phyloP scores from a whole-genome alignment of 2,888 invertebrate species.

The Leucania comma region DNA sequence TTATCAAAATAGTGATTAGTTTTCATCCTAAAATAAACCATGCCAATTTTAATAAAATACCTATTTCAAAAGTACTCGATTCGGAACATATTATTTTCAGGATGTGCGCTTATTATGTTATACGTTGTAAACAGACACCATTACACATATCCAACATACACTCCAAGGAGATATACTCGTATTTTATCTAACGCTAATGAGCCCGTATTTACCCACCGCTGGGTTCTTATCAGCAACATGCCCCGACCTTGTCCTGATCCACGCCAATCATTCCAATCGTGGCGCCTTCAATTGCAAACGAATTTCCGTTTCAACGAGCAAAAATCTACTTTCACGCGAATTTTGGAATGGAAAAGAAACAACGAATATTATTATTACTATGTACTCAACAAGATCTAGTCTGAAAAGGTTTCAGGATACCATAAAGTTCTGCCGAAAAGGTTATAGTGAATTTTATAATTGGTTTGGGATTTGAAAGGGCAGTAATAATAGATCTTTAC shows the following conservation, averaged over 20 bases:
- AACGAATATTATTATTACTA: constrained; percentile 9
- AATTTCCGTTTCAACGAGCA: constrained; percentile 35
- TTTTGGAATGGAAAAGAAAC: constrained; percentile 11
- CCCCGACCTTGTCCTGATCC: constrained; percentile 44
- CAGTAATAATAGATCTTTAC: constrained; percentile 30
- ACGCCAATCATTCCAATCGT: constrained; percentile 53
- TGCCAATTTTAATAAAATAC: too few relatives aligned
- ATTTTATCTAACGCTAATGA: constrained; percentile 52
- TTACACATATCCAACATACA: constrained; percentile 5
- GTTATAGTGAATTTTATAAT: constrained; percentile 28
- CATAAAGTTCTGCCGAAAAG: neutral
- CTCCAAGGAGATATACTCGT: constrained; percentile 25
- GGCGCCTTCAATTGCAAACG: constrained; percentile 43
- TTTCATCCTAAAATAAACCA: too few relatives aligned
- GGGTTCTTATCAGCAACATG: constrained; percentile 53
- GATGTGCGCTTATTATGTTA: too few relatives aligned
- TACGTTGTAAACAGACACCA: neutral
- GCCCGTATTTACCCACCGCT: constrained; percentile 58
- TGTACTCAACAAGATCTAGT: neutral
- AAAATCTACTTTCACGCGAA: constrained; percentile 36
- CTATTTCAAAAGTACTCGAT: too few relatives aligned
- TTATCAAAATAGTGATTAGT: too few relatives aligned
- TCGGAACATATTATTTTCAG: too few relatives aligned
- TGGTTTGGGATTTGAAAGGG: constrained; percentile 19
- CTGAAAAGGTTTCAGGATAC: constrained; percentile 3